Evolutionary conservation across 2,797 vertebrate genomes (phyloP), one percentile per base, ranked within the genome.

Genomic region (Sebastes nivosus): DNA sequence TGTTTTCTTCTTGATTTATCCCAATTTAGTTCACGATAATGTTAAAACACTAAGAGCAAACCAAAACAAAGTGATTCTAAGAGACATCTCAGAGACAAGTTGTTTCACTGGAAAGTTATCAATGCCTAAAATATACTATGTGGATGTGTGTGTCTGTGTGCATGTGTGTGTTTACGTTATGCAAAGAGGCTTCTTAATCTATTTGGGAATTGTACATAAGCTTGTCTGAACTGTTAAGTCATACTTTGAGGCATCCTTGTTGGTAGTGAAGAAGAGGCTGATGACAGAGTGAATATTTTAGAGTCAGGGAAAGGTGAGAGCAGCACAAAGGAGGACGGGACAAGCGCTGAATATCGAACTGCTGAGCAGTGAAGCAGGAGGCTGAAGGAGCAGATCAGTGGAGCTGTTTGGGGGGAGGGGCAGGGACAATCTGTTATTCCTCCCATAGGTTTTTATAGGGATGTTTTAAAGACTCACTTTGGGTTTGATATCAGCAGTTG

Each of bases 241-340:
- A 60, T 16, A 34, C 2, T 36, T 75, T 38, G 59, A 72, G 36
- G 42, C 60, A 57, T 58, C 8, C 61, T 12, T 58, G 58, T 22
- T 50, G 25, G 30, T 25, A 6, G 30, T 27, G 16, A 64, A 68
- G 42, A 68, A 67, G 58, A 54, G 32, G 34, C 42, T 22, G 55
- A 70, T 52, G 76, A 74, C 42, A 29, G 80, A 32, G 46, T 46
- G 68, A 67, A 69, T 38, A 36, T 52, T 72, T 68, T 16, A 29
- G 63, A 71, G 78, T 73, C 58, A 72, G 64, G 25, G 30, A 74
- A 72, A 83, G 42, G 68, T 80, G 82, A 77, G 63, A 75, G 75
- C 29, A 72, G 66, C 70, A 65, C 58, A 70, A 78, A 84, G 70
- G 57, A 71, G 55, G 52, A 30, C 57, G 55, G 42, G 68, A 75